Conservation (phyloP, 2,888 invertebrate species). For the Ophion ellenae region DNA sequence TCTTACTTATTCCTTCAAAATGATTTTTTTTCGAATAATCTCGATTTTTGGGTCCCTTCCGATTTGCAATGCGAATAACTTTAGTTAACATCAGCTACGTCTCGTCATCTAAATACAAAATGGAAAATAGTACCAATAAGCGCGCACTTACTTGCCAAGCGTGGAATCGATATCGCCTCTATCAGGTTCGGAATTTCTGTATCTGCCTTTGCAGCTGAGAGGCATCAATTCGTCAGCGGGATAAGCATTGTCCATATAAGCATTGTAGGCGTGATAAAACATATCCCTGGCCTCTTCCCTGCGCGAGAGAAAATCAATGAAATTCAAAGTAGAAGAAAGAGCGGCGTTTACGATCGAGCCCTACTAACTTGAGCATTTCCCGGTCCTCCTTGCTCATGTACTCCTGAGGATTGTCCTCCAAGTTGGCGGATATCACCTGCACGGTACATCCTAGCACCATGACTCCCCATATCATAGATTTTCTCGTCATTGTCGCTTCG, state of each 20-base stretch:
- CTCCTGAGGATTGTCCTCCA: constrained; percentile 77
- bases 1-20: too few relatives aligned
- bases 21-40: too few relatives aligned
- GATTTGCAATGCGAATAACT: too few relatives aligned
- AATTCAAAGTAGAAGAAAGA: background rate
- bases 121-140: background rate
- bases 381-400: constrained; percentile 88
- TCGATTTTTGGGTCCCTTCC: too few relatives aligned
- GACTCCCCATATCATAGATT: constrained; percentile 74
- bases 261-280: constrained; percentile 98
- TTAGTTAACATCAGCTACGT: too few relatives aligned
- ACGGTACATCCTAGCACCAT: constrained; percentile 75
- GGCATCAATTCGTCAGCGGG: constrained; percentile 99
- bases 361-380: constrained; percentile 87
- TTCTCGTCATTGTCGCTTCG: constrained; percentile 77
- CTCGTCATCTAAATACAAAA: background rate
- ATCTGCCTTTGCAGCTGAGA: constrained; percentile 96
- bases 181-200: constrained; percentile 94
- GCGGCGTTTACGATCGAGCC: background rate
- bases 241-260: constrained; percentile 98
- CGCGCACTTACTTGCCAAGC: constrained; percentile 94
- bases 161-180: constrained; percentile 98
- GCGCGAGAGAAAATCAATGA: constrained; percentile 56
- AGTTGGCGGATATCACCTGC: constrained; percentile 67
- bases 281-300: constrained; percentile 96